Base-by-base conservation (phyloP, 2,797 vertebrate genomes). In the Chelmon rostratus region DNA sequence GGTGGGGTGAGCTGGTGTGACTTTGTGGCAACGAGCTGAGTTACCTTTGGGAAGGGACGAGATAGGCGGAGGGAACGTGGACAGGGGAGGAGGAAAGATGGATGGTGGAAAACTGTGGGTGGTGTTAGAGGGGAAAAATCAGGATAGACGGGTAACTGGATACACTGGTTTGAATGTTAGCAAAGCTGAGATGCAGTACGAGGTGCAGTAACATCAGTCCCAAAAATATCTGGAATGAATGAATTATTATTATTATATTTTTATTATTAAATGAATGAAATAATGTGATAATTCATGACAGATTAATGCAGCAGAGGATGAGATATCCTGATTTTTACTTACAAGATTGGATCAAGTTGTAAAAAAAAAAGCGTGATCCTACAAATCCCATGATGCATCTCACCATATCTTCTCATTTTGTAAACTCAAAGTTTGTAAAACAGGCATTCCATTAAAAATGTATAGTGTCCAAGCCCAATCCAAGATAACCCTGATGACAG, bases 1-100 rank as follows among this genome's bases (percentile, higher is more conserved):
- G 68, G 31, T 86, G 82, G 86, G 76, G 85, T 87, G 83, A 82
- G 77, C 54, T 86, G 81, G 71, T 78, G 79, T 58, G 81, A 86
- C 62, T 15, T 19, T 61, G 56, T 47, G 67, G 74, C 68, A 70
- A 59, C 8, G 3, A 44, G 66, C 58, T 35, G 50, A 63, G 75
- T 38, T 65, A 61, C 62, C 74, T 58, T 37, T 59, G 28, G 38
- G 69, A 59, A 42, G 70, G 58, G 73, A 57, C 2, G 12, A 66
- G 64, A 64, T 40, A 62, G 72, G 42, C 31, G 58, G 53, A 64
- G 44, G 44, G 46, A 76, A 61, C 50, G 44, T 25, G 42, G 58
- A 40, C 38, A 19, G 31, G 23, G 44, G 38, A 18, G 59, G 28
- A 44, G 46, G 76, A 47, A 19, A 25, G 13, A 68, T 49, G 37